Evolutionary conservation across 2,113 vertebrate species (phyloP).

Genomic region (Solenodon paradoxus): DNA sequence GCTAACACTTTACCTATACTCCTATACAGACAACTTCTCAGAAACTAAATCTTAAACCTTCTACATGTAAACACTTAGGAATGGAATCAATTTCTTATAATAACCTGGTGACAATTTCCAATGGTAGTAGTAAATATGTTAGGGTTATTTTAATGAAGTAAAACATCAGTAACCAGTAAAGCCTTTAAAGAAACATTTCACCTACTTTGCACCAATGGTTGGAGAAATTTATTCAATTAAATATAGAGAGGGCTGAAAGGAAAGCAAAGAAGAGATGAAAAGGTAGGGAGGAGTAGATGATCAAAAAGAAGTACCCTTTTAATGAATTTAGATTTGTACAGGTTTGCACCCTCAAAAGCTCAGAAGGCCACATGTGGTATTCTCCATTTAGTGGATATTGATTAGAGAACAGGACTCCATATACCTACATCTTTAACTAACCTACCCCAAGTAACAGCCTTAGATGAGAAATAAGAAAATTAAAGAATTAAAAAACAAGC

Average conservation of each 20-base stretch:
- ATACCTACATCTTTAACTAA: background rate
- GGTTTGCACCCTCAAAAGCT: background rate
- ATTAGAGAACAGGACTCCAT: background rate
- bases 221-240: background rate
- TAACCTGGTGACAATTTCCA: background rate
- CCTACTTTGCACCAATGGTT: background rate
- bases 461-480: background rate
- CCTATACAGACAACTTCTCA: background rate
- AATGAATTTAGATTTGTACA: background rate
- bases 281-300: background rate
- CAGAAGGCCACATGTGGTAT: background rate
- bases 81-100: background rate
- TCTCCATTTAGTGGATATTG: background rate
- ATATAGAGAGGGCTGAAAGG: background rate
- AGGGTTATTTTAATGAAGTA: background rate
- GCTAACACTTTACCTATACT: background rate
- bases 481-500: constrained; percentile 6
- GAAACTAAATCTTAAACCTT: background rate
- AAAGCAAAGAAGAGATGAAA: background rate
- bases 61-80: background rate
- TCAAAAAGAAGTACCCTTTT: background rate
- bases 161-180: background rate
- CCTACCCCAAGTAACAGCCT: background rate
- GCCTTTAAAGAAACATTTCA: background rate
- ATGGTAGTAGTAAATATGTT: background rate